phyloP scores from a whole-genome alignment of 2,888 invertebrate genomes.

The Ephialtes manifestator region DNA sequence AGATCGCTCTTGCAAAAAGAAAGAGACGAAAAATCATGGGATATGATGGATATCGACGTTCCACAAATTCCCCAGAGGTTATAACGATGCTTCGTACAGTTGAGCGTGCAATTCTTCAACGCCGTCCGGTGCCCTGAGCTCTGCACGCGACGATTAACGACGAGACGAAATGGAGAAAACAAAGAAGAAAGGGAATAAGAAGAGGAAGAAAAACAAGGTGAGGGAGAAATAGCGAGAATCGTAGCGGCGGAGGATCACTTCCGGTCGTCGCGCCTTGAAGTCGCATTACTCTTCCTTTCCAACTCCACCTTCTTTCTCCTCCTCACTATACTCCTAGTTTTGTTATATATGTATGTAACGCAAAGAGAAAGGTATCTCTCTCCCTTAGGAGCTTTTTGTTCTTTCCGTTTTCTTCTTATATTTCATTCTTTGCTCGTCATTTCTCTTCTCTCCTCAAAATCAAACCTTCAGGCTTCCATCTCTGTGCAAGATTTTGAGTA shows the following conservation, averaged over 20 bases:
- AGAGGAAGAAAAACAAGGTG: neutral
- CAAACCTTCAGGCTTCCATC: neutral
- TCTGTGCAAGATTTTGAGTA: constrained; percentile 29
- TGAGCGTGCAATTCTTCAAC: constrained; percentile 55
- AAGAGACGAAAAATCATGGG: constrained; percentile 23
- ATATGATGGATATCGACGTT: constrained; percentile 66
- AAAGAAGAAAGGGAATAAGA: constrained; percentile 15
- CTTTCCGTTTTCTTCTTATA: constrained; percentile 11
- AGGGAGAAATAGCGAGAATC: constrained; percentile 31
- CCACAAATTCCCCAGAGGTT: constrained; percentile 53
- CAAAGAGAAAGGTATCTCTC: constrained; percentile 10
- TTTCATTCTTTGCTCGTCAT: constrained; percentile 29
- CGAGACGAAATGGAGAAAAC: constrained; percentile 29
- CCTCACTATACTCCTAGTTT: constrained; percentile 23
- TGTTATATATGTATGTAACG: constrained; percentile 5
- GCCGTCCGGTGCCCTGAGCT: constrained; percentile 11
- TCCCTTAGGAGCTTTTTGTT: constrained; percentile 23
- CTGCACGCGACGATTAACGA: constrained; percentile 61
- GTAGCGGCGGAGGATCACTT: constrained; percentile 62
- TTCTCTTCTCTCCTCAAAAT: constrained; percentile 23
- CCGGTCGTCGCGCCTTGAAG: constrained; percentile 66
- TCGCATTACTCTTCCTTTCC: constrained; percentile 66
- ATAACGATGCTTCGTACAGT: constrained; percentile 49
- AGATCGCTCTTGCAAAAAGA: neutral
- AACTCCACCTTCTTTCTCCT: constrained; percentile 2